Evolutionary conservation across 1,140 invertebrate genomes (phyloP).

Genomic region (Tribolium madens): DNA sequence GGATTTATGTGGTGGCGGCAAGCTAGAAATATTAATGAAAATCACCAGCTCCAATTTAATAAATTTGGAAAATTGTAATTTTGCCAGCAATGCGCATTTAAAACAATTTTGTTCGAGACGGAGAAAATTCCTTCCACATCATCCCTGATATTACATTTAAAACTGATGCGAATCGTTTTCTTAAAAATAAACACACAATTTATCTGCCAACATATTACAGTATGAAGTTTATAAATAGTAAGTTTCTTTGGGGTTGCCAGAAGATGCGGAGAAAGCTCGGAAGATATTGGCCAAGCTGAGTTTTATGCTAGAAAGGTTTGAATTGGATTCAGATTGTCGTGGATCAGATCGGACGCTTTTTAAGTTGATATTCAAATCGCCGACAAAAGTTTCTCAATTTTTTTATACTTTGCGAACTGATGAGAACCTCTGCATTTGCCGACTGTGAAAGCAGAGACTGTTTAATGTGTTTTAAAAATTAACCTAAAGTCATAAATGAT

Average conservation of each 20-base stretch:
- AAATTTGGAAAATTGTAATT: slow-evolving; percentile 19
- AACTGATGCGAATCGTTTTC: slow-evolving; percentile 1
- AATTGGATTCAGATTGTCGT: neutral
- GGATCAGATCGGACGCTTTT: neutral
- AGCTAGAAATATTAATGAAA: slow-evolving; percentile 9
- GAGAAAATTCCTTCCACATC: neutral
- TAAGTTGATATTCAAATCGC: slow-evolving; percentile 9
- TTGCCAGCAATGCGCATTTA: neutral
- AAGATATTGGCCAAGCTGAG: neutral
- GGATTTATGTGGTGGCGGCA: neutral
- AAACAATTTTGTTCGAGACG: slow-evolving; percentile 11
- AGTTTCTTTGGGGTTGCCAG: neutral
- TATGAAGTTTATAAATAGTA: slow-evolving; percentile 6
- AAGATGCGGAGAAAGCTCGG: neutral
- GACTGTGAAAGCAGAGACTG: neutral
- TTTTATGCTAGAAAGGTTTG: neutral
- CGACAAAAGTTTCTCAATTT: slow-evolving; percentile 18
- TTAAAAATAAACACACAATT: slow-evolving; percentile 32
- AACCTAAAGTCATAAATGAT: neutral
- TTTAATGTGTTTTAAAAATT: neutral
- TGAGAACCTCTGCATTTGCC: neutral
- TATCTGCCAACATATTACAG: neutral
- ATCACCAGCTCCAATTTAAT: neutral
- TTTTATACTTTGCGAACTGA: neutral
- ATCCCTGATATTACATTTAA: slow-evolving; percentile 6